Conservation (phyloP, 2,797 vertebrate species). For the Myripristis murdjan region DNA sequence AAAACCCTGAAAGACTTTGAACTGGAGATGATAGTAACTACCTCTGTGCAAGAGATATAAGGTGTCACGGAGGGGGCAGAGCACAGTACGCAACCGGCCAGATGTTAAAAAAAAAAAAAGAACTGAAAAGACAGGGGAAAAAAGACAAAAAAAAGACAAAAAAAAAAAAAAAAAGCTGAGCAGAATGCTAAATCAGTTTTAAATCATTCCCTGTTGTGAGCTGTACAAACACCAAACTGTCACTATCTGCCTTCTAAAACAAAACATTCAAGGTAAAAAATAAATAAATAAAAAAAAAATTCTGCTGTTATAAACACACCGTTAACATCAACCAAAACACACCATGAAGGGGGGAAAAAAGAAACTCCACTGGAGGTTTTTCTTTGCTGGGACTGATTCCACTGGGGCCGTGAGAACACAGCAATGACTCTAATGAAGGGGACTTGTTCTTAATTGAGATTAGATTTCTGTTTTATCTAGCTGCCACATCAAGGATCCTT, state of each 20-base stretch:
- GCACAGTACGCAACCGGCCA: conserved; percentile 30
- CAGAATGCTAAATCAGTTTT: conserved; percentile 41
- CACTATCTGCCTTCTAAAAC: conserved; percentile 11
- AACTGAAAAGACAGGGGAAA: too few species aligned
- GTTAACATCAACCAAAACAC: background rate
- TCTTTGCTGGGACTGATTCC: conserved; percentile 30
- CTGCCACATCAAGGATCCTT: conserved; percentile 82
- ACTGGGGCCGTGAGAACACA: conserved; percentile 43
- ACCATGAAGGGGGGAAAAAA: background rate
- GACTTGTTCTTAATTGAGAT: conserved; percentile 82
- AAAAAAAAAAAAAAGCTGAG: conserved; percentile 16
- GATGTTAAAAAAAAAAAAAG: conserved; percentile 41
- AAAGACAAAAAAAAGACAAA: too few species aligned
- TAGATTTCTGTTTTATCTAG: conserved; percentile 83
- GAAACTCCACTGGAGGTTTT: conserved; percentile 10
- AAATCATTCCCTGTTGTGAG: conserved; percentile 33
- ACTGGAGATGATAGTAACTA: conserved; percentile 28
- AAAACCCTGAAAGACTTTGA: conserved; percentile 32
- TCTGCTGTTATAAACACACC: background rate
- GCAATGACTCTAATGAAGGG: conserved; percentile 72
- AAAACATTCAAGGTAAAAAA: background rate
- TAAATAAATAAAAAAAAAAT: too few species aligned
- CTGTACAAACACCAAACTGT: conserved; percentile 25
- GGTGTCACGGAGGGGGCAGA: conserved; percentile 20
- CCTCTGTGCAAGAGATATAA: conserved; percentile 31